Base-by-base conservation (phyloP, 2,797 vertebrate species). In the Aselliscus stoliczkanus region DNA sequence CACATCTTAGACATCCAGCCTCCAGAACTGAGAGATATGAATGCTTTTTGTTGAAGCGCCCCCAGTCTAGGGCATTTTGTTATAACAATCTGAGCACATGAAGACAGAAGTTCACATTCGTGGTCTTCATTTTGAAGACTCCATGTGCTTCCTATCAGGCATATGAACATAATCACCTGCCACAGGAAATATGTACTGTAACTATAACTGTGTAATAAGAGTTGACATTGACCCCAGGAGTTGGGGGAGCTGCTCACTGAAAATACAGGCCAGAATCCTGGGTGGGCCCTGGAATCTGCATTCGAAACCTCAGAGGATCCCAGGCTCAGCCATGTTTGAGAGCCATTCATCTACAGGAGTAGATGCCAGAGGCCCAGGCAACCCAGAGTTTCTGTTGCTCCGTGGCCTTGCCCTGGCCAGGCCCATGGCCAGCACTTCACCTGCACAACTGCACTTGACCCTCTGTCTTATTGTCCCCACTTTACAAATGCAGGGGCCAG, bases 381-480 rank as follows among this genome's bases (percentile, higher is more conserved):
- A 13, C 58, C 5, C 37, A 13, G 88, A 65, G n/a, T 7, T 0
- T n/a, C 9, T 1, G 3, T 7, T 23, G 25, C 47, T 2, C 7
- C 21, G 0, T 1, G 70, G 12, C 39, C 8, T 1, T 23, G n/a
- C 17, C 17, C 29, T 1, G 2, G 81, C 47, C 25, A 1, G 60
- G 31, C 34, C 31, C 8, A 0, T 1, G 34, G 88, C 52, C 1
- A 2, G 12, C 0, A 1, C 83, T 20, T 10, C 1, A 0, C n/a
- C 0, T 1, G 4, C n/a, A 50, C 3, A 2, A 5, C 2, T 13
- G 44, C 34, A 0, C 21, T 0, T 1, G 54, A 3, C 56, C 31
- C 21, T 69, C 10, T 70, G 34, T 11, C 31, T n/a, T 11, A 4
- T 5, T 2, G 20, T 4, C 3, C 20, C 64, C 54, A 34, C 15